Base-by-base conservation (phyloP, 1,140 invertebrate species). In the Cataglyphis hispanica region DNA sequence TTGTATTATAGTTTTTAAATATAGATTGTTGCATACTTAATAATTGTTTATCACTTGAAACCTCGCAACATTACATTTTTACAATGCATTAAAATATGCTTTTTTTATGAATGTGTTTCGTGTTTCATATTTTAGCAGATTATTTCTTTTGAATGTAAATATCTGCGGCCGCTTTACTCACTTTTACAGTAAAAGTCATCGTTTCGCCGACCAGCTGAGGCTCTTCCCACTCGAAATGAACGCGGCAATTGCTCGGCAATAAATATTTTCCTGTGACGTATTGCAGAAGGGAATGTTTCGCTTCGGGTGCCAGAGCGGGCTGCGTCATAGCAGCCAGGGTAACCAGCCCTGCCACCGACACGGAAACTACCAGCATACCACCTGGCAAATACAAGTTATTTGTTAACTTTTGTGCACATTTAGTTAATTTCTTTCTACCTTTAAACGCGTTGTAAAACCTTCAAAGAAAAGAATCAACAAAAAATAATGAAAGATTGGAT, bases 231-330 rank as follows among this genome's bases (percentile, higher is more conserved):
- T 98, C 97, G 93, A 97, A 97, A 86, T 96, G 96, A 64, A 98
- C 97, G 91, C 97, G 97, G 94, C 98, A 98, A 93, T 98, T 98
- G 74, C 97, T 97, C 27, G 98, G 98, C 67, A 98, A 96, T 46
- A 98, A 96, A 95, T 98, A 98, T 94, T 98, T 98, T 60, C 98
- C 98, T 46, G 98, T 98, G 69, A 99, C 98, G 94, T 98, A 98
- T 92, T 98, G 98, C 75, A 99, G 96, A 81, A 99, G 95, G 61
- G 98, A 98, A 93, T 98, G 97, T 93, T 98, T 98, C 43, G 98
- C 97, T 95, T 98, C 97, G 2, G 97, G 97, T 64, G 97, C 97
- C 87, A 98, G 95, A 3, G 97, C 97, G 16, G 97, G 97, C 93
- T 98, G 97, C 86, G 97, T 98, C 97, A 98, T 98, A 87, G 97